Evolutionary conservation across 2,888 invertebrate species (phyloP), one percentile per base, ranked within the genome.

Genomic region (Entomobrya multifasciata): DNA sequence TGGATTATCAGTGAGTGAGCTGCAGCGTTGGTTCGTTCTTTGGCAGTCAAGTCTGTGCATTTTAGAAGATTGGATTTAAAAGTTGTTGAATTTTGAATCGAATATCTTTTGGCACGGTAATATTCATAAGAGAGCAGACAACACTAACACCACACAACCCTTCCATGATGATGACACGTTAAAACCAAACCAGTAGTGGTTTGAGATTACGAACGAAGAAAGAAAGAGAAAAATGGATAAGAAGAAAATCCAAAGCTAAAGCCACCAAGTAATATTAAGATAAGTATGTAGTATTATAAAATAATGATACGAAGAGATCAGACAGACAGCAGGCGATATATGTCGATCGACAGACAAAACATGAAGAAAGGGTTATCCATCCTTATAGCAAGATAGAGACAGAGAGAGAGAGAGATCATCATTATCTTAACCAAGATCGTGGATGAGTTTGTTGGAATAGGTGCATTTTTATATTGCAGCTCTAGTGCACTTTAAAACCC

Each of bases 291-390:
- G 44, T 70, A 70, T 70, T 70, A 70, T 70, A 70, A 70, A 70
- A 70, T 47, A 70, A 70, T 47, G 47, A 70, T 70, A 70, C 44
- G 44, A n/a, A n/a, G n/a, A n/a, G n/a, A 70, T 70, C 44, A 65
- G 62, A 17, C 36, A 15, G 44, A 70, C 41, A 25, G 25, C 22
- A 36, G 36, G 8, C 36, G 36, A 36, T 36, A 36, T 36, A 36
- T 36, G 36, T 36, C 8, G 36, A 36, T 36, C 36, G 8, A 36
- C 36, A 36, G n/a, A n/a, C n/a, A n/a, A n/a, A n/a, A 36, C 36
- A 36, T 36, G 36, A 36, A 36, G n/a, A n/a, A n/a, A n/a, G 4
- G 36, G 36, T 36, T 36, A 36, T 36, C 4, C 36, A 6, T 36
- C 36, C 36, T 36, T 36, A 36, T 36, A 36, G 5, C 36, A 36